Evolutionary conservation across 1,140 invertebrate genomes (phyloP).

Genomic region (Eueides isabella): DNA sequence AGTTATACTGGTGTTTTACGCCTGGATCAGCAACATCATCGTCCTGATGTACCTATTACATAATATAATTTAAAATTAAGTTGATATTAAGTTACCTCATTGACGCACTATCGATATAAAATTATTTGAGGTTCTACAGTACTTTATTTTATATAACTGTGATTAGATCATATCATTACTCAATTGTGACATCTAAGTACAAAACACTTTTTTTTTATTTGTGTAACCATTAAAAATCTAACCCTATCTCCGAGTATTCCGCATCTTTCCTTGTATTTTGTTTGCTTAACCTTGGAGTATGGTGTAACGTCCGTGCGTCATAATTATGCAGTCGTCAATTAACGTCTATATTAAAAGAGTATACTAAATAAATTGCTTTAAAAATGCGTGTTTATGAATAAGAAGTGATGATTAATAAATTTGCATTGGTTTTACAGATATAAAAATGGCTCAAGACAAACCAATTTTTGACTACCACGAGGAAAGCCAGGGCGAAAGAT

Average conservation of each 20-base stretch:
- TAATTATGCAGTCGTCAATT: not conserved
- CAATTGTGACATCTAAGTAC: too few relatives aligned
- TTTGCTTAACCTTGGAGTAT: not conserved
- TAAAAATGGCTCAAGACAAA: slow-evolving; percentile 58
- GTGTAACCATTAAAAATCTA: not conserved
- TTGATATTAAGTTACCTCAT: too few relatives aligned
- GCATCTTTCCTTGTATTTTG: not conserved
- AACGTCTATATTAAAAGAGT: not conserved
- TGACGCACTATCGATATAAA: too few relatives aligned
- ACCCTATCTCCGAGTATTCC: not conserved
- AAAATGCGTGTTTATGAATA: not conserved
- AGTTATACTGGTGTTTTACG: not conserved
- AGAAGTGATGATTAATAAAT: not conserved
- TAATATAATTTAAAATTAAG: too few relatives aligned
- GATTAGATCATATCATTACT: too few relatives aligned
- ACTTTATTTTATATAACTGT: too few relatives aligned
- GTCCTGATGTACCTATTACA: not conserved
- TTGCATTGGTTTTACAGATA: not conserved
- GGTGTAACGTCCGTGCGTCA: not conserved
- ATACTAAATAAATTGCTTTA: not conserved
- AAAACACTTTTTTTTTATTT: too few relatives aligned
- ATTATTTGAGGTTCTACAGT: too few relatives aligned
- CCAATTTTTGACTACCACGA: slow-evolving; percentile 74
- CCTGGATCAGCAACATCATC: not conserved
- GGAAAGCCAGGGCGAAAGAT: slow-evolving; percentile 73